Evolutionary conservation across 2,797 vertebrate genomes (phyloP).

Genomic region (Manis pentadactyla): DNA sequence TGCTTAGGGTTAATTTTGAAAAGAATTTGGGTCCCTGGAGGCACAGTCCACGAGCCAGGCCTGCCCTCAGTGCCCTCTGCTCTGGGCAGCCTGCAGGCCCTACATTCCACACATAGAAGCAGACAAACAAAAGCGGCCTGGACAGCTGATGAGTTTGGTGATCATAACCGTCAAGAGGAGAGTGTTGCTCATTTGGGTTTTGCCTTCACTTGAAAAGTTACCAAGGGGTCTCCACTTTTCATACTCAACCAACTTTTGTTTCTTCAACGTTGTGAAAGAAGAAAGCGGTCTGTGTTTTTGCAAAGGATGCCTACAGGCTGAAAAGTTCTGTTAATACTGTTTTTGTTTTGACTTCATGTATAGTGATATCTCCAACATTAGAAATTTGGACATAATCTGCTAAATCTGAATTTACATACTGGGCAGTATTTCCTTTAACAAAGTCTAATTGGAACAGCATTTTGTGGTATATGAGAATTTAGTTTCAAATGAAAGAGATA

Average conservation of each 20-base stretch:
- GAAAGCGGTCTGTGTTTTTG: conserved; percentile 54
- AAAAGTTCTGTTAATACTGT: conserved; percentile 69
- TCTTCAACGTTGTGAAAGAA: conserved; percentile 59
- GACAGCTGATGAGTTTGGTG: not conserved
- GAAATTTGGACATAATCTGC: conserved; percentile 71
- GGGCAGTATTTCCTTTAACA: conserved; percentile 73
- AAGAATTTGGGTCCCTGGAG: not conserved
- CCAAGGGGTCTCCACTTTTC: conserved; percentile 53
- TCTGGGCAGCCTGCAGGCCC: too few relatives aligned
- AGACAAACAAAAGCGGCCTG: not conserved
- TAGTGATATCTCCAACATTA: conserved; percentile 67
- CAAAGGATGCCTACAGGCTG: conserved; percentile 60
- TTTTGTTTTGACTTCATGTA: conserved; percentile 72
- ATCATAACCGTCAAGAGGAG: not conserved
- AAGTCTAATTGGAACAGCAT: conserved; percentile 62
- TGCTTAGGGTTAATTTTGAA: conserved; percentile 2
- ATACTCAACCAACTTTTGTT: conserved; percentile 68
- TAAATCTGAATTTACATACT: conserved; percentile 74
- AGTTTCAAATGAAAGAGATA: conserved; percentile 73
- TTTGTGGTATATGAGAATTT: conserved; percentile 64
- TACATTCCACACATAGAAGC: not conserved
- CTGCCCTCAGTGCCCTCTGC: not conserved
- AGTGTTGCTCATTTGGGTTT: conserved; percentile 48
- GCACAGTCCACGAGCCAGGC: not conserved
- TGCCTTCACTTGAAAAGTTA: conserved; percentile 64